These are phyloP conservation scores for Maccullochella peelii DNA, from an alignment of 2,113 vertebrate species.

Conservation along the genomic window DNA sequence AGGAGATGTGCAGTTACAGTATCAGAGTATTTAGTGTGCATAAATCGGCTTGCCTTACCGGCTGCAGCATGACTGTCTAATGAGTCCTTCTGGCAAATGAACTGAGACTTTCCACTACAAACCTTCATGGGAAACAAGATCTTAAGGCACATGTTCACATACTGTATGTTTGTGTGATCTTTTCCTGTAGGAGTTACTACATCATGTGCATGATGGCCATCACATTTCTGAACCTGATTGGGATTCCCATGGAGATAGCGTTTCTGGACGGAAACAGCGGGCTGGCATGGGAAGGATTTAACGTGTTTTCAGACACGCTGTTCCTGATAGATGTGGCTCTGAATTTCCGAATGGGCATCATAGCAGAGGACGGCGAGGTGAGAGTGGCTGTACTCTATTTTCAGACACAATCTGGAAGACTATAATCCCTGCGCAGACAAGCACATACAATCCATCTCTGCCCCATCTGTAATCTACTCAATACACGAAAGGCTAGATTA, in stretches of 20 bases:
- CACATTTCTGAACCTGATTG: slow-evolving; percentile 83
- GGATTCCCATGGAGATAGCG: slow-evolving; percentile 84
- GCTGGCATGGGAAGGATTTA: slow-evolving; percentile 81
- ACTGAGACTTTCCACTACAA: slow-evolving; percentile 24
- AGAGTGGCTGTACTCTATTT: slow-evolving; percentile 66
- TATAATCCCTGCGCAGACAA: slow-evolving; percentile 68
- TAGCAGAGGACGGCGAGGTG: slow-evolving; percentile 83
- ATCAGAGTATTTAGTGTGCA: slow-evolving; percentile 59
- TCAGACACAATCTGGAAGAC: slow-evolving; percentile 70
- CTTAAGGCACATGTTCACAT: neutral
- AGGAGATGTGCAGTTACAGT: slow-evolving; percentile 62
- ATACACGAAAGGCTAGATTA: slow-evolving; percentile 75
- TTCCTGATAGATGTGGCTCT: slow-evolving; percentile 84
- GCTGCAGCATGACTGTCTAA: slow-evolving; percentile 24
- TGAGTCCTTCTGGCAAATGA: slow-evolving; percentile 39
- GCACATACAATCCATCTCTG: slow-evolving; percentile 65
- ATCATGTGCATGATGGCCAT: slow-evolving; percentile 84
- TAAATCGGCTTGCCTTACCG: slow-evolving; percentile 46
- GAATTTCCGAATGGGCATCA: slow-evolving; percentile 85
- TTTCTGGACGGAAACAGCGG: slow-evolving; percentile 78
- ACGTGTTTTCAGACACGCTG: slow-evolving; percentile 83
- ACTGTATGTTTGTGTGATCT: neutral
- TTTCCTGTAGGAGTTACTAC: slow-evolving; percentile 80
- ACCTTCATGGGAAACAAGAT: slow-evolving; percentile 15
- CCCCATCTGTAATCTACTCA: slow-evolving; percentile 73